A percentile compares a stretch with the other conserved stretches of the same genome.
These are phyloP conservation scores for Eulemur albifrons DNA, from an alignment of 2,797 vertebrate genomes.

Conservation along the genomic window DNA sequence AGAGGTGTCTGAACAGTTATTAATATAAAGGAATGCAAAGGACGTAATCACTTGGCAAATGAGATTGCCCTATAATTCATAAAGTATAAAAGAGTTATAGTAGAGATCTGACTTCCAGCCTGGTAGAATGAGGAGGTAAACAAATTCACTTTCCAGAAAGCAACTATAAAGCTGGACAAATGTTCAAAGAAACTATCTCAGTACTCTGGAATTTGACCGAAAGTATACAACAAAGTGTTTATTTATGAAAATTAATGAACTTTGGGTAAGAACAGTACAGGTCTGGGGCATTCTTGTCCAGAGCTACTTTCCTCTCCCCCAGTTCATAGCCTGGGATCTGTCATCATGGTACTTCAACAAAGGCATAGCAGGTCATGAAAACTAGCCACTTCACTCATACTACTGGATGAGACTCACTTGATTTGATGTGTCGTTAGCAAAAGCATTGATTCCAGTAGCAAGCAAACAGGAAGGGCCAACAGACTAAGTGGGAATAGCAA, in stretches of 20 bases:
- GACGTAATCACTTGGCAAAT: neutral
- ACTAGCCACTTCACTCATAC: neutral
- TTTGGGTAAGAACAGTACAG: neutral
- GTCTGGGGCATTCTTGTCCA: neutral
- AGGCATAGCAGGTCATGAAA: neutral
- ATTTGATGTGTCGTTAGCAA: neutral
- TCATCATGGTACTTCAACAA: neutral
- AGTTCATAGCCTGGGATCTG: neutral
- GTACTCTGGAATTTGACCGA: neutral
- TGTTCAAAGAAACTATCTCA: neutral
- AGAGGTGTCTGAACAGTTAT: neutral
- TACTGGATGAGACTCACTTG: neutral
- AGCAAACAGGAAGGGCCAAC: neutral
- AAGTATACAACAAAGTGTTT: neutral
- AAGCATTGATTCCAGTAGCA: neutral
- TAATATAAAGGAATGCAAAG: neutral
- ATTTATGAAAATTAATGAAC: neutral
- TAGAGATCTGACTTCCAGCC: neutral
- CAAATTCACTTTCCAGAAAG: neutral
- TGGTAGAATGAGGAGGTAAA: neutral
- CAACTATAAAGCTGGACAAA: neutral
- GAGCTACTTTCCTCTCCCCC: neutral
- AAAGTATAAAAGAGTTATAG: neutral
- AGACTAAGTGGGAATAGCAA: neutral
- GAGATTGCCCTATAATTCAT: neutral